Percentiles rank a stretch among this genome's conserved stretches.
Conservation (phyloP, 2,888 invertebrate species). For the Schizotus pectinicornis region DNA sequence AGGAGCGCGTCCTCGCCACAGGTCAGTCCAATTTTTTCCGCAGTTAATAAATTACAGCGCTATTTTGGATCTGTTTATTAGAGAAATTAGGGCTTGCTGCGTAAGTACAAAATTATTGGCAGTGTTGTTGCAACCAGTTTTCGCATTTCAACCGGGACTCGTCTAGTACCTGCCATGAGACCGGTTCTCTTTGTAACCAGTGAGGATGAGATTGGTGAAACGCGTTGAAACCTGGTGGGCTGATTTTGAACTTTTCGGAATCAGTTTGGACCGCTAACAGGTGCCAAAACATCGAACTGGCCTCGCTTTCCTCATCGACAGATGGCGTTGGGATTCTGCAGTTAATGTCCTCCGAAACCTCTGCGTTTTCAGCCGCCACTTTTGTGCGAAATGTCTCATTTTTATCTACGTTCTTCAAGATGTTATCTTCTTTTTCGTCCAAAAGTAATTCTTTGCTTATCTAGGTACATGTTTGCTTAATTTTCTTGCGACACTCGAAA, state of each 20-base stretch:
- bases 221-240: constrained; percentile 38
- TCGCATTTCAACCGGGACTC: constrained; percentile 44
- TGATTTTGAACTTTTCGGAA: constrained; percentile 34
- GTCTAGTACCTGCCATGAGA: constrained; percentile 40
- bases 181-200: constrained; percentile 38
- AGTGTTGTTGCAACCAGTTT: constrained; percentile 43
- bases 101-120: constrained; percentile 1
- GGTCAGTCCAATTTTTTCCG: too few relatives aligned
- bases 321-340: neutral
- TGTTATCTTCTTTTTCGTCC: neutral
- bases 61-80: too few relatives aligned
- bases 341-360: neutral
- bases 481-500: neutral
- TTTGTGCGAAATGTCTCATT: neutral
- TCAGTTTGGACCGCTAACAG: constrained; percentile 33
- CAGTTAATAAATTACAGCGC: too few relatives aligned
- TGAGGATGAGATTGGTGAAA: constrained; percentile 37
- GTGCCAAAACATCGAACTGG: constrained; percentile 41
- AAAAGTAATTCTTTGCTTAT: neutral
- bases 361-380: neutral
- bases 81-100: too few relatives aligned
- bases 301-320: constrained; percentile 12
- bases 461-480: neutral
- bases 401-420: neutral
- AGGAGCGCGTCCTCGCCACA: constrained; percentile 69